Evolutionary conservation across 2,113 vertebrate species (phyloP).

Genomic region (Eurypyga helias): DNA sequence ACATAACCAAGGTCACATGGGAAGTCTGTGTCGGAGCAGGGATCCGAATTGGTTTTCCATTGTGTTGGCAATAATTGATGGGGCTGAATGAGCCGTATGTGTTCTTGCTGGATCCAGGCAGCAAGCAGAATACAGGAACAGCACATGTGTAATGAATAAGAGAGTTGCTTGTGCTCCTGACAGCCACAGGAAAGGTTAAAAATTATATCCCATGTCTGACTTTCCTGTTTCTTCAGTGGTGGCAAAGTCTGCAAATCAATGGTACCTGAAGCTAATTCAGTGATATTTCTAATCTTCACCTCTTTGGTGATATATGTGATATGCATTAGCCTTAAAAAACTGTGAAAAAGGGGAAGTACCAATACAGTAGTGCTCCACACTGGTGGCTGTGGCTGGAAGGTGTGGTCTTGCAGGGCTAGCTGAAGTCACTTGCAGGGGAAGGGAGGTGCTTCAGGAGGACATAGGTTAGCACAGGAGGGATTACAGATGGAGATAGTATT

Average conservation of each 20-base stretch:
- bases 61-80: not conserved
- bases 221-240: not conserved
- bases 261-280: not conserved
- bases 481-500: not conserved
- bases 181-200: not conserved
- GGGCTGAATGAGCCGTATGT: not conserved
- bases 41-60: not conserved
- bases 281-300: not conserved
- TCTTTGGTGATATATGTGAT: not conserved
- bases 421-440: rapidly evolving
- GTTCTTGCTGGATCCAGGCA: not conserved
- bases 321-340: not conserved
- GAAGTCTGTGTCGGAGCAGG: not conserved
- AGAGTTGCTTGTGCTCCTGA: not conserved
- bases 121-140: not conserved
- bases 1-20: rapidly evolving
- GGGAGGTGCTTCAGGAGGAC: not conserved
- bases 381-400: rapidly evolving
- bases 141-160: not conserved
- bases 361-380: not conserved
- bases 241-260: not conserved
- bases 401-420: not conserved
- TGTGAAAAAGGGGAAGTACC: not conserved
- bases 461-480: not conserved
- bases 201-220: not conserved